Conservation (phyloP, 2,797 vertebrate genomes). For the Gallirallus australis region DNA sequence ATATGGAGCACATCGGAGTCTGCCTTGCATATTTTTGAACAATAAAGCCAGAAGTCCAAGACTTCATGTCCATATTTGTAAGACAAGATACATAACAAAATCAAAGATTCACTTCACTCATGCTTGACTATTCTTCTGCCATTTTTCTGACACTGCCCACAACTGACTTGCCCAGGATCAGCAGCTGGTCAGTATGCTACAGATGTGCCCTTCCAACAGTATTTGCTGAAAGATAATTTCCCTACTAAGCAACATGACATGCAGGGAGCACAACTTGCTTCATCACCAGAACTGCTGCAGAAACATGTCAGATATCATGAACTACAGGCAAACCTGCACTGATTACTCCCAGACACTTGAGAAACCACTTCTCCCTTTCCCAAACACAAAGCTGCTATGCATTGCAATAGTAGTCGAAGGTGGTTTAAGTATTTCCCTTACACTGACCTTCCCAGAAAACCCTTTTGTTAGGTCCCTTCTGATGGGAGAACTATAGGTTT, state of each 20-base stretch:
- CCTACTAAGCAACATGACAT: neutral
- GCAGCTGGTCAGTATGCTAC: neutral
- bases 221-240: neutral
- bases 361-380: neutral
- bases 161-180: neutral
- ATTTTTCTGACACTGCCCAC: neutral
- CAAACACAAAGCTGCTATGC: neutral
- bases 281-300: neutral
- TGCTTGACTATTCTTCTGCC: neutral
- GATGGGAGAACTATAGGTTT: neutral
- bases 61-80: neutral
- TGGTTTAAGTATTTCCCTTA: neutral
- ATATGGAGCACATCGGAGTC: accelerated
- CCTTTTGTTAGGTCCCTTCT: neutral
- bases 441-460: neutral
- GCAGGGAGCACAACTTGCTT: neutral
- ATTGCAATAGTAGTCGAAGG: neutral
- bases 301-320: neutral
- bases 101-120: neutral
- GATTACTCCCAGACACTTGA: neutral
- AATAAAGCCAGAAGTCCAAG: neutral
- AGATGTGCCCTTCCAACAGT: neutral
- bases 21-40: neutral
- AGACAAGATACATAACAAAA: neutral
- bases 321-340: neutral